Conservation (phyloP, 2,113 vertebrate genomes). For the Mixornis gularis region DNA sequence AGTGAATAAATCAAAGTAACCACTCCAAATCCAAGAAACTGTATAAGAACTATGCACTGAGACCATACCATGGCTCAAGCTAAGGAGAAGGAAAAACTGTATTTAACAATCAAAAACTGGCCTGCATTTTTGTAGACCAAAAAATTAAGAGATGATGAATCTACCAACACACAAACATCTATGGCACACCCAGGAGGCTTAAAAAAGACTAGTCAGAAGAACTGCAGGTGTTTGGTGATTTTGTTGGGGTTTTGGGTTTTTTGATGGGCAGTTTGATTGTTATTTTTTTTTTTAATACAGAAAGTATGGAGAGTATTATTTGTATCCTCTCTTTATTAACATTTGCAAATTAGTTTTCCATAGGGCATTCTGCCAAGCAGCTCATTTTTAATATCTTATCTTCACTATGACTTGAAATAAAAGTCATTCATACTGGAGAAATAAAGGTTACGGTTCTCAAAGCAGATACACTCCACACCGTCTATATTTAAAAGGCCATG, state of each 20-base stretch:
- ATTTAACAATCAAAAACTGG: background rate
- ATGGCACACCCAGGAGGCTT: background rate
- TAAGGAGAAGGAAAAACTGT: background rate
- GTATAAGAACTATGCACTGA: background rate
- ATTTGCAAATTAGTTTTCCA: background rate
- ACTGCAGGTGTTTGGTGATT: rapidly evolving
- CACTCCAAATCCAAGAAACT: background rate
- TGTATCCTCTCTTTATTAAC: background rate
- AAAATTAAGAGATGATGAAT: background rate
- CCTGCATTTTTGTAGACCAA: background rate
- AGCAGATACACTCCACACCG: background rate
- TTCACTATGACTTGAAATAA: background rate
- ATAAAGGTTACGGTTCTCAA: background rate
- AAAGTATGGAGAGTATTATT: background rate
- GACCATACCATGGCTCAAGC: background rate
- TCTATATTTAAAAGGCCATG: conserved; percentile 1
- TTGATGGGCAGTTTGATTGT: background rate
- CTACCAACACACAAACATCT: background rate
- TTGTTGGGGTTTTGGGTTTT: background rate
- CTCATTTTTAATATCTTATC: background rate
- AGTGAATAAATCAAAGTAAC: background rate
- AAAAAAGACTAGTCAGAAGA: background rate
- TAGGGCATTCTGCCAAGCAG: background rate
- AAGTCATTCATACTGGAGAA: background rate
- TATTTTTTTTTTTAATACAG: background rate